Evolutionary conservation across 2,888 invertebrate genomes (phyloP).

Genomic region (Papilio protenor): DNA sequence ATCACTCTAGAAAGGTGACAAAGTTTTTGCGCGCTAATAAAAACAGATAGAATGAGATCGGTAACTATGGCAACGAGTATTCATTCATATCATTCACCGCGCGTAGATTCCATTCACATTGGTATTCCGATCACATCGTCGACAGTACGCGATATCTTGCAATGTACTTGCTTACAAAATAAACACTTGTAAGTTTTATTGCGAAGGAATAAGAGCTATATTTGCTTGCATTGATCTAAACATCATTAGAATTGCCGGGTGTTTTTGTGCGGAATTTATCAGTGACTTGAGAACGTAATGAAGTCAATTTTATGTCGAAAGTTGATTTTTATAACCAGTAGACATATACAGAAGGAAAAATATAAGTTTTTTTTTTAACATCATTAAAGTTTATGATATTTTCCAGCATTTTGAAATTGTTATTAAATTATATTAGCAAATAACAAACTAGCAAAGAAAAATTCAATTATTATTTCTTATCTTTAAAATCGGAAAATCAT

Average conservation of each 20-base stretch:
- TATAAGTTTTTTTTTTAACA: neutral
- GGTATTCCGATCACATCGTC: conserved; percentile 39
- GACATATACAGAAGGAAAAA: neutral
- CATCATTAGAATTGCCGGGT: neutral
- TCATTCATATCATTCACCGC: conserved; percentile 44
- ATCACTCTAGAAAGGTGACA: conserved; percentile 8
- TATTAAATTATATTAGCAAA: neutral
- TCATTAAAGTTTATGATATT: neutral
- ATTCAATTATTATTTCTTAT: neutral
- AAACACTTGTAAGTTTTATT: neutral
- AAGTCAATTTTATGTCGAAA: conserved; percentile 32
- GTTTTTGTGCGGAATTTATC: conserved; percentile 29
- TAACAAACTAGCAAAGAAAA: neutral
- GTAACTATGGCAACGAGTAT: conserved; percentile 41
- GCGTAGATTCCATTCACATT: conserved; percentile 41
- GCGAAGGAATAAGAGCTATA: neutral
- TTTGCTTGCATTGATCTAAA: neutral
- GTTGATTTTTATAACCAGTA: conserved; percentile 21
- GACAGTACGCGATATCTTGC: conserved; percentile 25
- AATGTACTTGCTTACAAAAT: neutral
- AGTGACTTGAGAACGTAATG: conserved; percentile 29
- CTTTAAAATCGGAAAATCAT: no score
- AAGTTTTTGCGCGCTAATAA: conserved; percentile 37
- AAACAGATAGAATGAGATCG: conserved; percentile 24
- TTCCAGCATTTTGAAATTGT: neutral